phyloP scores from a whole-genome alignment of 1,140 invertebrate species.

The Drosophila leontia region DNA sequence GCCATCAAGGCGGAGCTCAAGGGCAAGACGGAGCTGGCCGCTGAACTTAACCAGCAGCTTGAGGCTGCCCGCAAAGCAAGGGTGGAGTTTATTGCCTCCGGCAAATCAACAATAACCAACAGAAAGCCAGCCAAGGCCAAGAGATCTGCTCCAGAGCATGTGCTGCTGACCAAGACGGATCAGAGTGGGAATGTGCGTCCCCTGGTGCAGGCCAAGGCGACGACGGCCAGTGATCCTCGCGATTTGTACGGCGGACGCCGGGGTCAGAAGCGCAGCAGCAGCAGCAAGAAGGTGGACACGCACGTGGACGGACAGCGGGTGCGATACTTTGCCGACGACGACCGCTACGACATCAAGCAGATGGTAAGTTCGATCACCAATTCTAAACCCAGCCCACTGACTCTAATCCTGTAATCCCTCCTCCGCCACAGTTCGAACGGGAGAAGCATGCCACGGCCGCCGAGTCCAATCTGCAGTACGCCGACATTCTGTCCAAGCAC shows the following conservation, averaged over 20 bases:
- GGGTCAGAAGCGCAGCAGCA: conserved; percentile 86
- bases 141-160: conserved; percentile 72
- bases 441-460: conserved; percentile 94
- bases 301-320: conserved; percentile 90
- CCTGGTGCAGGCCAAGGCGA: conserved; percentile 64
- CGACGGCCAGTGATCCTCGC: conserved; percentile 36
- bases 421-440: conserved; percentile 89
- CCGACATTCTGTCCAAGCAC: conserved; percentile 89
- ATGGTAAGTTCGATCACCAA: conserved; percentile 88
- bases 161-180: conserved; percentile 91
- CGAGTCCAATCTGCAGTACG: conserved; percentile 93
- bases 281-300: conserved; percentile 89
- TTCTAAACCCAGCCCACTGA: not conserved
- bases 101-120: not conserved
- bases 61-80: conserved; percentile 88
- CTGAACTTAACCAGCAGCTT: conserved; percentile 91
- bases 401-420: not conserved
- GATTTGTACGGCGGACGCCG: conserved; percentile 75
- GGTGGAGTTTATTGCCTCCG: conserved; percentile 76
- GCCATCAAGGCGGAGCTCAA: conserved; percentile 96
- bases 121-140: conserved; percentile 2
- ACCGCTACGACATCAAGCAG: conserved; percentile 93
- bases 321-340: conserved; percentile 96
- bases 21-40: conserved; percentile 90
- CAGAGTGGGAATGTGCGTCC: conserved; percentile 88